Evolutionary conservation across 2,113 vertebrate species (phyloP), one percentile per base, ranked within the genome.

Genomic region (Maccullochella peelii): DNA sequence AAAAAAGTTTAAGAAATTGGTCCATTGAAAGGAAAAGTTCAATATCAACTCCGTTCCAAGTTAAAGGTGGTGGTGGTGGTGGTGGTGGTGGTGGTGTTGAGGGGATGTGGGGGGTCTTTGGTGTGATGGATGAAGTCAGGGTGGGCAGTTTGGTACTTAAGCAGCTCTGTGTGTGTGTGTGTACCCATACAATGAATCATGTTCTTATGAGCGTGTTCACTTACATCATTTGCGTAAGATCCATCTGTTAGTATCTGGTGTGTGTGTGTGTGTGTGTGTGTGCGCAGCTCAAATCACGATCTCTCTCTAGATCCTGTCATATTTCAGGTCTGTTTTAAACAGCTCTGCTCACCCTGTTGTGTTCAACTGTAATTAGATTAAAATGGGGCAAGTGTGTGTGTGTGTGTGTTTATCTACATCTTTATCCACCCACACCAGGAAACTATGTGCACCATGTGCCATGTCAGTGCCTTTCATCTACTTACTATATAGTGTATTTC

Each of bases 281-380:
- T 76, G 14, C 67, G 14, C n/a, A 27, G 74, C 38, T 73, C 38
- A 49, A 66, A 54, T 30, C 36, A 69, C 1, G 2, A 52, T 58
- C 52, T 61, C 65, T 74, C n/a, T 6, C 3, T 36, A 9, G 50
- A 44, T 30, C 15, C 12, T 70, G 79, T 88, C 27, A 68, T 90
- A 78, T 89, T 83, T 77, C 75, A 88, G 83, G 58, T 90, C 78
- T 73, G 88, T 80, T 92, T 92, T 88, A 85, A 92, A 82, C 14
- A 49, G 73, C 79, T 88, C 88, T 78, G 74, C 67, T 71, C 83
- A 25, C 67, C 79, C 89, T 89, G 73, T 90, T 87, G 89, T 63
- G 74, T 86, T 88, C 65, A 44, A 36, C 82, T 91, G 74, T 92
- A 92, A 93, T 94, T 91, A 89, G 82, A 93, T 94, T 92, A 91